Evolutionary conservation across 2,113 vertebrate genomes (phyloP).

Genomic region (Perca fluviatilis): DNA sequence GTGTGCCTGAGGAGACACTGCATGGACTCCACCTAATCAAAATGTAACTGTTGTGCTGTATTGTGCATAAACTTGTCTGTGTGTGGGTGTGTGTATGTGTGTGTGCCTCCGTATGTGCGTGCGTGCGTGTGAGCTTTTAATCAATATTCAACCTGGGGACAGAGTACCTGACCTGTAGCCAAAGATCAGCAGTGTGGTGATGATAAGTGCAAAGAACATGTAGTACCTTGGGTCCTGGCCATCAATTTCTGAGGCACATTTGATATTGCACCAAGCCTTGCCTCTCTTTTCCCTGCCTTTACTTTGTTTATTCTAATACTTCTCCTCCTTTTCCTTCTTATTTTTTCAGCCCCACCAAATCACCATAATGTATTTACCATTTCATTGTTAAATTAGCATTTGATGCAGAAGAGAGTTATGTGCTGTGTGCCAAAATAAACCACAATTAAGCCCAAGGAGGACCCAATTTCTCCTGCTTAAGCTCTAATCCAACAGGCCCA

Average conservation of each 20-base stretch:
- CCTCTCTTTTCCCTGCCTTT: slow-evolving; percentile 38
- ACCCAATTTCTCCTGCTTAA: slow-evolving; percentile 66
- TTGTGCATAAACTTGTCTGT: slow-evolving; percentile 20
- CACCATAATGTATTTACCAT: slow-evolving; percentile 75
- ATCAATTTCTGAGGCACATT: slow-evolving; percentile 64
- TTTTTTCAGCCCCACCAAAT: slow-evolving; percentile 66
- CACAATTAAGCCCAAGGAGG: slow-evolving; percentile 80
- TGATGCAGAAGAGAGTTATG: slow-evolving; percentile 72
- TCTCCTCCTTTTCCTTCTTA: slow-evolving; percentile 51
- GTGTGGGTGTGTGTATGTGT: neutral
- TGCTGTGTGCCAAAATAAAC: slow-evolving; percentile 76
- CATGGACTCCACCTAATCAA: slow-evolving; percentile 63
- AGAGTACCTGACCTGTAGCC: slow-evolving; percentile 50
- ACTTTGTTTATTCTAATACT: slow-evolving; percentile 67
- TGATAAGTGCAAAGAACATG: slow-evolving; percentile 68
- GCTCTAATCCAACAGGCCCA: slow-evolving; percentile 73
- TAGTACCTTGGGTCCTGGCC: slow-evolving; percentile 59
- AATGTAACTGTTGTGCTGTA: slow-evolving; percentile 60
- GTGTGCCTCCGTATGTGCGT: neutral
- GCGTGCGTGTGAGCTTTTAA: slow-evolving; percentile 26
- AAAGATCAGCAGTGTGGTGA: slow-evolving; percentile 56
- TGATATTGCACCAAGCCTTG: slow-evolving; percentile 31
- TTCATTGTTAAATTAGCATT: slow-evolving; percentile 80
- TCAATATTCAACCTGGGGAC: slow-evolving; percentile 68
- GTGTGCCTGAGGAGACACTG: slow-evolving; percentile 62